Base-by-base conservation (phyloP, 1,140 invertebrate genomes). In the Drosophila teissieri region DNA sequence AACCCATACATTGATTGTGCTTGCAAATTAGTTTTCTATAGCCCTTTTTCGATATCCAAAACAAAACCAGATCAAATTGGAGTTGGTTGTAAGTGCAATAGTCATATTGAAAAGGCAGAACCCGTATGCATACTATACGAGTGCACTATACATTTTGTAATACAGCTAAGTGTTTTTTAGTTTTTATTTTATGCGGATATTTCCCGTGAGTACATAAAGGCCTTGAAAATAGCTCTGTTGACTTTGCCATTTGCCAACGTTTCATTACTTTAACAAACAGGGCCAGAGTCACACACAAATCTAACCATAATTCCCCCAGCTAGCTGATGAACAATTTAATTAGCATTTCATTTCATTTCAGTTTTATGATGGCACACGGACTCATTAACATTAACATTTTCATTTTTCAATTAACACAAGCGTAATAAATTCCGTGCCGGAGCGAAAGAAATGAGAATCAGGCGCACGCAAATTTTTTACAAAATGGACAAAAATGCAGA, bases 381-480 rank as follows among this genome's bases (percentile, higher is more conserved):
- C 78, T 86, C 83, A 88, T 52, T 52, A 52, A 51, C 86, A 90
- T 90, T 90, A 90, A 86, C 86, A 88, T 90, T 90, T 90, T 86
- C 82, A 90, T 90, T 90, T 89, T 90, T 90, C 86, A 90, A 90
- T 90, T 90, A 90, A 90, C 86, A 90, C 85, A 90, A 91, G 86
- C 78, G 86, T 86, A 90, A 90, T 90, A 90, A 90, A 90, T 90
- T 90, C 86, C 86, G 46, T 62, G 68, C 56, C 44, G 45, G 56
- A 64, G 64, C 40, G 52, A 62, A 63, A 83, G 48, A 63, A 77
- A 64, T 75, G 46, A 73, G 72, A 61, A 78, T 65, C 52, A 81
- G 67, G 72, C 74, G 67, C 52, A 77, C 67, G 79, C 61, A 81
- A 81, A 73, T 77, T 78, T 76, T 75, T 72, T 68, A 65, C 72